Evolutionary conservation across 2,113 vertebrate species (phyloP), one percentile per base, ranked within the genome.

Genomic region (Plecotus auritus): DNA sequence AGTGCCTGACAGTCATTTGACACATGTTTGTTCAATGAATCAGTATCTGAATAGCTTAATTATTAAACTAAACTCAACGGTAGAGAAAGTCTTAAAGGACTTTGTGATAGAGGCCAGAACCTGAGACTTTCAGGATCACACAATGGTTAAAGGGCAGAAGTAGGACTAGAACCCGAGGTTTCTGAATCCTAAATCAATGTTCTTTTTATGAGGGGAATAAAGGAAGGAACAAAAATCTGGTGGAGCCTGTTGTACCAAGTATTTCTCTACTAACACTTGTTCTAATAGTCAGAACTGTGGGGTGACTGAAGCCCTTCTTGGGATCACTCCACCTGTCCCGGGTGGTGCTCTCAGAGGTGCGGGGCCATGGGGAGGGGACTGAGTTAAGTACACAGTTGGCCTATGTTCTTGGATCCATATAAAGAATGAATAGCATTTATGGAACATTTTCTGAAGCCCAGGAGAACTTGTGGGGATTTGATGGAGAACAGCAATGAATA

Each of bases 371-470:
- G 45, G 14, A 30, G 12, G 0, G 22, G 0, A 4, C 10, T 17
- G 32, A 7, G 11, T 70, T 35, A 47, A 70, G 56, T 42, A 26
- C 7, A 2, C 40, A 0, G 86, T 0, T 7, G 1, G 23, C 23
- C 16, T 54, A 1, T 14, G 61, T 78, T 4, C 69, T 94, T 28
- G 23, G 40, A 89, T 83, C 93, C 85, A 69, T 2, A 26, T 3
- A 80, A 94, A 93, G 94, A 94, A 82, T 66, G 17, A 30, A 5
- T 37, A 76, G 95, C 82, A 32, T 59, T 84, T 72, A 56, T 49
- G 84, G 92, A 92, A 87, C 32, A 51, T 86, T 81, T 97, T 95
- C 80, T 32, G 77, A 81, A 42, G 85, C 56, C 70, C 76, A 11
- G 9, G 88, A 28, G 64, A 23, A 86, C 59, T 76, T 37, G n/a